These are phyloP conservation scores for Andrena minutula DNA, from an alignment of 2,888 invertebrate genomes.

Conservation along the genomic window DNA sequence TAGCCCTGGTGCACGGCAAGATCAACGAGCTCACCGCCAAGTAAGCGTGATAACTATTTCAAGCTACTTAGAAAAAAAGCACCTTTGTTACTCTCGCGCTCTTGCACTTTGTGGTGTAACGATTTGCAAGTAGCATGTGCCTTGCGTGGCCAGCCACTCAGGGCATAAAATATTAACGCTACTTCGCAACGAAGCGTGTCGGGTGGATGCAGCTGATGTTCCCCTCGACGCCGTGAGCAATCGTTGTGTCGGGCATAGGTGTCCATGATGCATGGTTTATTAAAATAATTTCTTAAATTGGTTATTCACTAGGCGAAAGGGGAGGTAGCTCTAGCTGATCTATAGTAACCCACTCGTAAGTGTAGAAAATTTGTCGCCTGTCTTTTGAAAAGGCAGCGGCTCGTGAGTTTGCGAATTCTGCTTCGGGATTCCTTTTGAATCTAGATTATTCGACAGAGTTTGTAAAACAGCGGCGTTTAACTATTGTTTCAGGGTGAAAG, in stretches of 20 bases:
- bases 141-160: background rate
- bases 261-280: background rate
- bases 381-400: no score
- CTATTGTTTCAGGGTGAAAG: conserved; percentile 90
- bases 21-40: conserved; percentile 95
- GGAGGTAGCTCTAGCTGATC: background rate
- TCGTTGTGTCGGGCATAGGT: conserved; percentile 7
- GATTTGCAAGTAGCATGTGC: conserved; percentile 6
- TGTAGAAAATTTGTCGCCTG: background rate
- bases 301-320: background rate
- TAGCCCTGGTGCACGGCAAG: conserved; percentile 94
- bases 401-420: background rate
- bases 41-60: conserved; percentile 86
- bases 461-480: conserved; percentile 40
- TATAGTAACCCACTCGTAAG: background rate
- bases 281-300: conserved; percentile 33
- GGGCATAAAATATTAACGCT: conserved; percentile 27
- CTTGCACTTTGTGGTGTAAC: background rate
- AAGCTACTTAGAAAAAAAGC: background rate
- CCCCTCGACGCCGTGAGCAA: background rate
- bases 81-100: no score
- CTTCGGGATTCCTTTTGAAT: background rate
- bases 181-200: background rate
- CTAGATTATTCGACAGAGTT: no score
- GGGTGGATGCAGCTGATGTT: background rate